Conservation (phyloP, 2,113 vertebrate genomes). For the Neomonachus schauinslandi region DNA sequence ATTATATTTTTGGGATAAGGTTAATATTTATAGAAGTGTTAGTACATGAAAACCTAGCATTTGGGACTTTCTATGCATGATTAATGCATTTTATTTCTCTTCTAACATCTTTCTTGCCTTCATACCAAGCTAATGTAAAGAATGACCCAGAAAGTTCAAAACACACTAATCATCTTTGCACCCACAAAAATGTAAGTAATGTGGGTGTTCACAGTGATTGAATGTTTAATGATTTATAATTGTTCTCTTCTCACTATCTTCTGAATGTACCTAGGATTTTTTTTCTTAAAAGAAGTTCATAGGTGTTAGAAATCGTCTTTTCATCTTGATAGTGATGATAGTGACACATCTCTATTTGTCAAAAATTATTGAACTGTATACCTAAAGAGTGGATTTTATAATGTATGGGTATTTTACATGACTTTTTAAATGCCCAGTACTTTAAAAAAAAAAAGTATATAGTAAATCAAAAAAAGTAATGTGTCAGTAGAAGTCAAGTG, state of each 20-base stretch:
- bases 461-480: neutral
- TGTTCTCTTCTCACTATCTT: neutral
- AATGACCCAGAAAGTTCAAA: conserved; percentile 39
- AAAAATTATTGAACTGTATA: neutral
- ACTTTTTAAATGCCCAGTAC: neutral
- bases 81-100: conserved; percentile 63
- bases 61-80: conserved; percentile 59
- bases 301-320: neutral
- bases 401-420: neutral
- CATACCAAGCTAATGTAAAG: neutral
- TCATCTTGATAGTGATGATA: neutral
- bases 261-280: neutral
- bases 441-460: neutral
- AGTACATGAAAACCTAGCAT: conserved; percentile 55
- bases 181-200: neutral
- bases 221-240: neutral
- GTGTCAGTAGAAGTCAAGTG: neutral
- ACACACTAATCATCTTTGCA: neutral
- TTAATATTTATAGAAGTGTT: conserved; percentile 76
- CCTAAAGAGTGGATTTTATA: neutral
- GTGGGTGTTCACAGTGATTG: neutral
- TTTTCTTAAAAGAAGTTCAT: neutral
- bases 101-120: neutral
- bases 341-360: neutral
- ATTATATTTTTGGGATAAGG: conserved; percentile 75